Evolutionary conservation across 2,113 vertebrate genomes (phyloP), one percentile per base, ranked within the genome.

Genomic region (Ceratotherium simum): DNA sequence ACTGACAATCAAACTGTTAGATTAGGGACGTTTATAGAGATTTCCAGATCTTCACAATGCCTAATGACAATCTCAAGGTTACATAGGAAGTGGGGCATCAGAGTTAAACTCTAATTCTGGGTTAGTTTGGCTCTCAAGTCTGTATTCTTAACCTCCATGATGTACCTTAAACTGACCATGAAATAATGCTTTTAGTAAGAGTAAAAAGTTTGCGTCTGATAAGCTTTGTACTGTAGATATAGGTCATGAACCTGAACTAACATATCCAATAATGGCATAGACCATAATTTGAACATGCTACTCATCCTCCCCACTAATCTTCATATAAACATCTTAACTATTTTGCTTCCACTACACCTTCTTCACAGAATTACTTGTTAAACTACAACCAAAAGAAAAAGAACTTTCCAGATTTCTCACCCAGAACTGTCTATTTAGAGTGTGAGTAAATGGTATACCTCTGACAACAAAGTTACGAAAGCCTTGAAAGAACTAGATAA

Each of bases 401-500:
- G 58, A 69, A 56, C 23, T 36, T 56, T 54, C 39, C 48, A 75
- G 48, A 56, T 16, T 33, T 58, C 81, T 67, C 20, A 11, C 5
- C 62, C 29, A 17, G 6, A 62, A 83, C 1, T 25, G 17, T 29
- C 54, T 29, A 3, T 20, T 16, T 54, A 64, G 67, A 36, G 11
- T 12, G 0, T 39, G 3, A 73, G 20, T 17, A 89, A 75, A 85
- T 78, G 97, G 39, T 78, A 36, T 99, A 99, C 99, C 99, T 99
- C 99, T 91, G 98, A 98, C n/a, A 99, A 97, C 27, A 98, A 99
- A 81, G 99, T 97, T 16, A 98, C 92, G 2, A 99, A 98, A 36
- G 98, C 96, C 91, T 99, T 99, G 98, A 99, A 99, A 79, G 99
- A 98, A 76, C 97, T 96, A 48, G 99, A 99, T 64, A 99, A 98